Percentiles rank a stretch among this genome's conserved stretches.
Conservation (phyloP, 2,113 vertebrate species). For the Varanus komodoensis region DNA sequence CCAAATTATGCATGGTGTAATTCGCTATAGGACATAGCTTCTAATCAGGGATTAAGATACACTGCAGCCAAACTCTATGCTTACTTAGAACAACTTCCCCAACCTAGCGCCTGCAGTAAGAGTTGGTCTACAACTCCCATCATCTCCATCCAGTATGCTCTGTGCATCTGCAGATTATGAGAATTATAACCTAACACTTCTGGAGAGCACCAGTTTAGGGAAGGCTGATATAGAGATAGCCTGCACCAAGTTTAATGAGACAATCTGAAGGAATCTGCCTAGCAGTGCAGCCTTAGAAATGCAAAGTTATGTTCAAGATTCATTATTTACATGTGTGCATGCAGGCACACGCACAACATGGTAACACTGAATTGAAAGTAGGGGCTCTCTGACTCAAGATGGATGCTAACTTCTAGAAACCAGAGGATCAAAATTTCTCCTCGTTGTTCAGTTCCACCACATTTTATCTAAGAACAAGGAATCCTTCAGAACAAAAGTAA, state of each 20-base stretch:
- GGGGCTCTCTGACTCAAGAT: neutral
- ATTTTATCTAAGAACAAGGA: neutral
- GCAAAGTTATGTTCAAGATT: neutral
- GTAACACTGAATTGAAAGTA: neutral
- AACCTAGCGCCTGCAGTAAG: neutral
- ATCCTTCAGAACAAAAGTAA: neutral
- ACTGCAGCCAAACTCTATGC: neutral
- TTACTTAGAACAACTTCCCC: neutral
- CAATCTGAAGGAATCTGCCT: neutral
- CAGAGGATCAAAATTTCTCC: neutral
- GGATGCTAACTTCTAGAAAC: neutral
- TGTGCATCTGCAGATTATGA: neutral
- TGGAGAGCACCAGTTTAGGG: neutral
- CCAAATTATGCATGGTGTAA: neutral
- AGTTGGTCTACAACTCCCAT: neutral
- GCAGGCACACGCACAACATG: neutral
- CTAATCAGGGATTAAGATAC: neutral
- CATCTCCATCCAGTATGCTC: neutral
- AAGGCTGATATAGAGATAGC: neutral
- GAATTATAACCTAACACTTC: neutral
- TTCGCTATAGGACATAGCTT: neutral
- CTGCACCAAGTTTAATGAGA: neutral
- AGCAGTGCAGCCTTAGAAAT: neutral
- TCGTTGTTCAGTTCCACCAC: neutral
- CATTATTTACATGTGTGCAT: neutral